Evolutionary conservation across 2,888 invertebrate species (phyloP), one percentile per base, ranked within the genome.

Genomic region (Homarus gammarus): DNA sequence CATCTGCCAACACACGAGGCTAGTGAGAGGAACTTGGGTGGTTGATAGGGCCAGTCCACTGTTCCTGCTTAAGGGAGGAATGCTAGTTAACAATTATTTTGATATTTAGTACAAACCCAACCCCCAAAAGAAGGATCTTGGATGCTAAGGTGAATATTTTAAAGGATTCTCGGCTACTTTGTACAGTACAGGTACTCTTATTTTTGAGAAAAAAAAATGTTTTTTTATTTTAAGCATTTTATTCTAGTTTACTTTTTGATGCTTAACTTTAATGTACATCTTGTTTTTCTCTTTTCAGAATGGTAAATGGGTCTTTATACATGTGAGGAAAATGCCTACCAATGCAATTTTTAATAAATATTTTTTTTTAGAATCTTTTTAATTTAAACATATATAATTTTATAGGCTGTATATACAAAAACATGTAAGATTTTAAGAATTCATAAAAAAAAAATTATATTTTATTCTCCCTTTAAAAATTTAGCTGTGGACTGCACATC

Each of bases 281-380:
- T 70, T 27, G 15, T 38, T 40, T 64, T 70, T 33, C 36, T 72
- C 27, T 75, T 75, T 75, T 27, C 75, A 75, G 75, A 27, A 3
- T 44, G 75, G 8, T 44, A 27, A 44, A 22, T 75, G 44, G 33
- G 27, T 75, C 49, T 27, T 38, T n/a, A 31, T 75, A 75, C n/a
- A 31, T 27, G 73, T 73, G 44, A 44, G 75, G n/a, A n/a, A n/a
- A 75, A 75, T 75, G 10, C 18, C 8, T 38, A 64, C 56, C 64
- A 81, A 64, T 81, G 64, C 81, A 81, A 38, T 81, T 81, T 81
- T 36, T 36, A 61, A n/a, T 79, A 51, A 79, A 51, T 78, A 8
- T 56, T 36, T 18, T 64, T 56, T 36, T 61, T 5, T 33, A 33
- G 61, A 33, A 56, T 56, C 44, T n/a, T 38, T 64, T 64, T 64